Conservation (phyloP, 2,888 invertebrate genomes). For the Aradus depressus region DNA sequence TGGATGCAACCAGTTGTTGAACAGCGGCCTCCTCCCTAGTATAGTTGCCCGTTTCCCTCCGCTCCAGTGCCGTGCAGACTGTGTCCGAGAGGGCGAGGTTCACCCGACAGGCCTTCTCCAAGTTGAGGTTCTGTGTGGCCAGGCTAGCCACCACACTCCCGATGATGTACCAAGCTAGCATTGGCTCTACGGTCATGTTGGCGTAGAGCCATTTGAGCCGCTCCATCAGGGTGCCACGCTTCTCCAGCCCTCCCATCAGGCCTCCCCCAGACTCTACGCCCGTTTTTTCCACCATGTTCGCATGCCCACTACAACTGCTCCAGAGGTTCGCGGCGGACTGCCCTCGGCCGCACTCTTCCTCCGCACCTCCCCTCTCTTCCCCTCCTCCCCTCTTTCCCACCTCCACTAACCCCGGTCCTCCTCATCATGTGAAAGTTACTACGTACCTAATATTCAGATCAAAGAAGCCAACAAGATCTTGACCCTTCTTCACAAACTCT, state of each 20-base stretch:
- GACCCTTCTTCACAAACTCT: too few species aligned
- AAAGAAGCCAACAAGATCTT: too few species aligned
- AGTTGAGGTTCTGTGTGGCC: slow-evolving; percentile 72
- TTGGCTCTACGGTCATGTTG: slow-evolving; percentile 63
- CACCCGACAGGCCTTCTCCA: slow-evolving; percentile 77
- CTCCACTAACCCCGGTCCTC: too few species aligned
- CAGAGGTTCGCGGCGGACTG: too few species aligned
- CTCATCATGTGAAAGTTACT: too few species aligned
- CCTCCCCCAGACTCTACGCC: background rate
- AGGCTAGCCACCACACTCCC: slow-evolving; percentile 53
- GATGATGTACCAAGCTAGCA: slow-evolving; percentile 60
- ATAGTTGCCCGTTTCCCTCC: slow-evolving; percentile 56
- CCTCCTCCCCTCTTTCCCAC: too few species aligned
- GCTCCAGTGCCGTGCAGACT: slow-evolving; percentile 64
- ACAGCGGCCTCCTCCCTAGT: slow-evolving; percentile 52
- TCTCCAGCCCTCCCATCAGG: slow-evolving; percentile 11
- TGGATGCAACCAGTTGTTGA: slow-evolving; percentile 63
- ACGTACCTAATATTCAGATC: too few species aligned
- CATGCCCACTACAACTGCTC: too few species aligned
- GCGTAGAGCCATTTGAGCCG: slow-evolving; percentile 41
- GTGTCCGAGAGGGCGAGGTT: slow-evolving; percentile 60
- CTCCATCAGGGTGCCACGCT: background rate
- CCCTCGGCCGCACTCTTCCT: too few species aligned
- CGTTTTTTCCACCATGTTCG: too few species aligned
- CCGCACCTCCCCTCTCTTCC: too few species aligned